Evolutionary conservation across 2,888 invertebrate genomes (phyloP).

Genomic region (Microctonus hyperodae): DNA sequence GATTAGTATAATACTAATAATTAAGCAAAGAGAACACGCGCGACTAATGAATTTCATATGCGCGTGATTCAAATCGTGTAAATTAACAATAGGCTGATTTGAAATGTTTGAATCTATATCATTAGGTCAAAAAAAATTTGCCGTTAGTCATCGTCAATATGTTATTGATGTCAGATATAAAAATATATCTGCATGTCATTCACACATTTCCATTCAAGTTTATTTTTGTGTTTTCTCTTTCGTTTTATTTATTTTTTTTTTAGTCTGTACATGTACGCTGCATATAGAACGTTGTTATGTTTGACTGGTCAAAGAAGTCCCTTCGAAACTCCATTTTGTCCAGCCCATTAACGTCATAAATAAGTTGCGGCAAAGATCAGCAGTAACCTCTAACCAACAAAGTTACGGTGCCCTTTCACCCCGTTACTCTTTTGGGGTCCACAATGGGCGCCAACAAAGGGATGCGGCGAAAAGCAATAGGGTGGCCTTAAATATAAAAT

Average conservation of each 20-base stretch:
- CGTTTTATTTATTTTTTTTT: background rate
- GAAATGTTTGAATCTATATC: slow-evolving; percentile 31
- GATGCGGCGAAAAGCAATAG: slow-evolving; percentile 18
- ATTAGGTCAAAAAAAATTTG: slow-evolving; percentile 17
- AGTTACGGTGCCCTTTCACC: slow-evolving; percentile 42
- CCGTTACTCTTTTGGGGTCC: slow-evolving; percentile 30
- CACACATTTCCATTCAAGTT: slow-evolving; percentile 9
- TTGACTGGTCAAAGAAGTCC: background rate
- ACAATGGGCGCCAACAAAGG: slow-evolving; percentile 34
- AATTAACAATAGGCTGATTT: slow-evolving; percentile 37
- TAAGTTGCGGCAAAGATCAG: slow-evolving; percentile 49
- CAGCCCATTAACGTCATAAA: slow-evolving; percentile 44
- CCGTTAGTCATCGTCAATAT: slow-evolving; percentile 20
- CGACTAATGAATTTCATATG: slow-evolving; percentile 43
- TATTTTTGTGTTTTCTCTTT: too few species aligned
- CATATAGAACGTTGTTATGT: background rate
- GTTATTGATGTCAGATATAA: slow-evolving; percentile 1
- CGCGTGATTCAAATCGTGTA: slow-evolving; percentile 40
- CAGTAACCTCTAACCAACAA: slow-evolving; percentile 46
- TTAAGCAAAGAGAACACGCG: background rate
- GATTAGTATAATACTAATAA: background rate
- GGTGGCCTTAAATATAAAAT: slow-evolving; percentile 43
- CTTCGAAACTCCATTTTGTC: background rate
- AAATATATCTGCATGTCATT: slow-evolving; percentile 22
- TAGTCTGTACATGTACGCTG: background rate